Base-by-base conservation (phyloP, 2,113 vertebrate species). In the Oryzias melastigma region DNA sequence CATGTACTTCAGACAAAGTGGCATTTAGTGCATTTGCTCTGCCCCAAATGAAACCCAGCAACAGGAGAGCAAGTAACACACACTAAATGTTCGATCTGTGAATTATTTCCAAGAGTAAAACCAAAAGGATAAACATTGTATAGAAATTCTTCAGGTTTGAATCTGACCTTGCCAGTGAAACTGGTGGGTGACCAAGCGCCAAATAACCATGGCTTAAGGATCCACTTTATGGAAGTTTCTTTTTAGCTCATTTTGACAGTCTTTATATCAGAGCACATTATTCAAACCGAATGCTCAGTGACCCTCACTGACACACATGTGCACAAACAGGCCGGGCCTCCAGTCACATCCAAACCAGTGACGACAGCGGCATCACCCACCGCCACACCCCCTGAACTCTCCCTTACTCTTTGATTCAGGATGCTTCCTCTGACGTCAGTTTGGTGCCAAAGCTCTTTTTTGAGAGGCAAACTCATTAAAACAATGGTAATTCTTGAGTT, bases 401-500 rank as follows among this genome's bases (percentile, higher is more conserved):
- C 62, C 5, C 63, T 65, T 13, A 40, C 45, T 67, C 59, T 80
- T 78, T 64, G 56, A 78, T 84, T 83, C 60, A 77, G 1, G 58
- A 62, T 25, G 72, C 62, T 77, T 60, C 72, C 68, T 75, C 72
- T 88, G 87, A 89, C 83, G 84, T 90, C 87, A 87, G 56, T n/a
- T 29, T 49, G 8, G 45, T 54, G 57, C 68, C 52, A 81, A 75
- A 59, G 71, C 61, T 75, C 57, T 59, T 78, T 48, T 48, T 81
- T 79, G 27, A 55, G 56, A 52, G 16, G 12, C 20, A 15, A 52
- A 64, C 80, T 77, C 73, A 77, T 79, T 74, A 83, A 78, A 80
- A 80, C 66, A 63, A 74, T 77, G 83, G 74, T 80, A 81, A 84
- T 88, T 86, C 88, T 63, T 85, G 61, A 27, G 77, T 57, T 27